Conservation (phyloP, 2,113 vertebrate species). For the Pelodiscus sinensis region DNA sequence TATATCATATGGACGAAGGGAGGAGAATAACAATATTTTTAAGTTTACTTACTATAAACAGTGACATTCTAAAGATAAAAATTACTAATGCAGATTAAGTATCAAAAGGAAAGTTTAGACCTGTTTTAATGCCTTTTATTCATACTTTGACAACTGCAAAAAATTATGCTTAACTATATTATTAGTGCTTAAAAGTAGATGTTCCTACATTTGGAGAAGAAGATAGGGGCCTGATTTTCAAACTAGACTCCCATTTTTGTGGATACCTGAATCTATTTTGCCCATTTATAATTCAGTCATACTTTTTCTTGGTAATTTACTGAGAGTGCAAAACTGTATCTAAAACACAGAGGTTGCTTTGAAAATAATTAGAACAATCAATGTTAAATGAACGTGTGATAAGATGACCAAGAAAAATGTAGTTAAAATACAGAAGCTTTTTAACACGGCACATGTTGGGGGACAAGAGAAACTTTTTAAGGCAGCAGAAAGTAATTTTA, state of each 20-base stretch:
- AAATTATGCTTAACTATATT: not conserved
- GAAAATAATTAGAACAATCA: not conserved
- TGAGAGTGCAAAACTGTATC: fast-evolving
- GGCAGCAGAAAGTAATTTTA: not conserved
- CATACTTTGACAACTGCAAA: not conserved
- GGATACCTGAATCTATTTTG: not conserved
- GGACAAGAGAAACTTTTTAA: not conserved
- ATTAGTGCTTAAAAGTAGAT: not conserved
- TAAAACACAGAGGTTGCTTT: not conserved
- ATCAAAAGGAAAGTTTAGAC: not conserved
- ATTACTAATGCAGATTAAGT: not conserved
- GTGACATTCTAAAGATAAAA: not conserved
- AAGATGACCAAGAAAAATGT: not conserved
- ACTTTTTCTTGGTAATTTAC: not conserved
- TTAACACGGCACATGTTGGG: fast-evolving
- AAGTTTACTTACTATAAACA: not conserved
- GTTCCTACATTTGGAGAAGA: not conserved
- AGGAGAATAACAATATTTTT: not conserved
- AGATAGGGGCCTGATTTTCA: not conserved
- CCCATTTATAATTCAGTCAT: not conserved
- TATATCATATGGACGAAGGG: not conserved
- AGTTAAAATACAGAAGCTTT: not conserved
- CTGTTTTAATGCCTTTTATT: not conserved
- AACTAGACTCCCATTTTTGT: fast-evolving
- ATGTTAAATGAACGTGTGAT: fast-evolving